Evolutionary conservation across 2,113 vertebrate species (phyloP), one percentile per base, ranked within the genome.

Genomic region (Ploceus nigricollis): DNA sequence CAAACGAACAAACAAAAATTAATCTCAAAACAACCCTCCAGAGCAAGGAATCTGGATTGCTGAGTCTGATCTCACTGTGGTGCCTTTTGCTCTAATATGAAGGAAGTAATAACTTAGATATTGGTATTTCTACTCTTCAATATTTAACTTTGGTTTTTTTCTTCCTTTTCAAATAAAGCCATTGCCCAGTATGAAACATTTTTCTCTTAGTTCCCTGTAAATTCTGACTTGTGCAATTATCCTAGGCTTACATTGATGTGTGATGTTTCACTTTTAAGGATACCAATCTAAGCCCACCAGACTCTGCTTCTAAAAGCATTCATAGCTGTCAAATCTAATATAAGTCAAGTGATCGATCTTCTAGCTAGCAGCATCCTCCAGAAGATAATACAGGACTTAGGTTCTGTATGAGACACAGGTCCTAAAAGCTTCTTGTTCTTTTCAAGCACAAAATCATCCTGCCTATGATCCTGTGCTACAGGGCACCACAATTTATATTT

Each of bases 281-380:
- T 30, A 37, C 65, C 64, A 73, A 86, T 76, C 76, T 86, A 66
- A 89, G 61, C 68, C 80, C 82, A 79, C 19, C 78, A 85, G 66
- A 54, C 31, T 63, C 42, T 58, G n/a, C 39, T 66, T 64, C 77
- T 85, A 72, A 70, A 86, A 92, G 63, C 56, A 90, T 71, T 90
- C 77, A 89, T 45, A 89, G 60, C 56, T 92, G 80, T 81, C 86
- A 95, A 92, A 83, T 76, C 60, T 69, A 94, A 91, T 81, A 45
- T 35, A 92, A 94, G 39, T 56, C 51, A 65, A 86, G 40, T 70
- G 88, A 86, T 22, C 83, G 85, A 93, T 94, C 58, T 94, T 57
- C n/a, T 39, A 56, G 65, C 76, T 56, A 87, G 64, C 72, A 94
- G 39, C 80, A 66, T 89, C 39, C 68, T 81, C 61, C 53, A 77